Evolutionary conservation across 1,140 invertebrate species (phyloP), one percentile per base, ranked within the genome.

Genomic region (Pogonomyrmex barbatus): DNA sequence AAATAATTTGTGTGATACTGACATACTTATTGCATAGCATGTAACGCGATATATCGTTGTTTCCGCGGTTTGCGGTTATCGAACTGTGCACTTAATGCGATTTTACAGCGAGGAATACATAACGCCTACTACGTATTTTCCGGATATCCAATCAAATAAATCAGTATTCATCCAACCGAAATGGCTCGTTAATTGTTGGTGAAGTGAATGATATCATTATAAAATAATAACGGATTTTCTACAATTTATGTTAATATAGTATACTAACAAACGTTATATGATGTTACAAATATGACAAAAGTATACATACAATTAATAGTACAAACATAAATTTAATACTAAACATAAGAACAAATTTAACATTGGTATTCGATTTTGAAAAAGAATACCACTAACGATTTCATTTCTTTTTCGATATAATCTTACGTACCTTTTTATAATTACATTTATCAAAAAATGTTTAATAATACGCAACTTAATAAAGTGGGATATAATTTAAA

Each of bases 31-130:
- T n/a, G 30, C 2, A 1, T 62, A 47, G 42, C 54, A 79, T 70
- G 24, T 24, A 52, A 76, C 78, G 73, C 39, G 67, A 63, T 54
- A 87, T 50, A n/a, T 58, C 6, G 68, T 17, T 86, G 88, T 89
- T 89, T 75, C 78, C 79, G 88, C 12, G 85, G 79, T 85, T 54
- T 85, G 85, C 56, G 88, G 88, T 85, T 90, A 90, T 90, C 79
- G 88, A 52, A 65, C 62, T 45, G 45, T 24, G 52, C 24, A n/a
- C 54, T 50, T 50, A 39, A 52, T 60, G 79, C 78, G 75, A 89
- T 89, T 89, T 87, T 86, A 89, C 79, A 75, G 78, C 17, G 68
- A 63, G 86, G 62, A 60, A 79, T 54, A 36, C 67, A 58, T 87
- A 84, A 88, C 82, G 68, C 84, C 56, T 82, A 89, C 71, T 52